Evolutionary conservation across 2,888 invertebrate genomes (phyloP).

Genomic region (Cephus pygmeus): DNA sequence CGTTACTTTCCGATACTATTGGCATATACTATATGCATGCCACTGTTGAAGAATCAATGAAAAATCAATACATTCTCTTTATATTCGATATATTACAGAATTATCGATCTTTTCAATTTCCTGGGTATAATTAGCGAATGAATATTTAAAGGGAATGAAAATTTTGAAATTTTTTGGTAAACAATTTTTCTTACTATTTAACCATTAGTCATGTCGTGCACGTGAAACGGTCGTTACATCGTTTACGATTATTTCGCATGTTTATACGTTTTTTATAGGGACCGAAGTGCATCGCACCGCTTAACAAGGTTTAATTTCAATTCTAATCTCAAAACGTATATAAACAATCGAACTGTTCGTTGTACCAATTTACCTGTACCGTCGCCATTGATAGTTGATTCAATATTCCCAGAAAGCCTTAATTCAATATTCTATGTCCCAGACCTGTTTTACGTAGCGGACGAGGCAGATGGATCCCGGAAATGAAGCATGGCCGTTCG

Average conservation of each 20-base stretch:
- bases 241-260: neutral
- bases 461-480: neutral
- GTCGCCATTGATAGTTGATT: neutral
- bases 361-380: neutral
- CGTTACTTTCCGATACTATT: neutral
- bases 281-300: neutral
- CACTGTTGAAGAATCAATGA: neutral
- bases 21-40: neutral
- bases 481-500: constrained; percentile 18
- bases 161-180: neutral
- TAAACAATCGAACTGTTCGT: neutral
- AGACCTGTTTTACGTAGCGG: neutral
- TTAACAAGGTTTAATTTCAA: neutral
- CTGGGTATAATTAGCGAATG: neutral
- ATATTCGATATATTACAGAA: neutral
- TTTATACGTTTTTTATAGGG: neutral
- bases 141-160: neutral
- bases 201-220: neutral
- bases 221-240: neutral
- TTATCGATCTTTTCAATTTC: neutral
- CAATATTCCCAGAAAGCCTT: neutral
- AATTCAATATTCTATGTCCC: neutral
- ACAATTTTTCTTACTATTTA: neutral
- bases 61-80: neutral
- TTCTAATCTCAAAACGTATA: neutral